Evolutionary conservation across 2,888 invertebrate species (phyloP), one percentile per base, ranked within the genome.

Genomic region (Tyria jacobaeae): DNA sequence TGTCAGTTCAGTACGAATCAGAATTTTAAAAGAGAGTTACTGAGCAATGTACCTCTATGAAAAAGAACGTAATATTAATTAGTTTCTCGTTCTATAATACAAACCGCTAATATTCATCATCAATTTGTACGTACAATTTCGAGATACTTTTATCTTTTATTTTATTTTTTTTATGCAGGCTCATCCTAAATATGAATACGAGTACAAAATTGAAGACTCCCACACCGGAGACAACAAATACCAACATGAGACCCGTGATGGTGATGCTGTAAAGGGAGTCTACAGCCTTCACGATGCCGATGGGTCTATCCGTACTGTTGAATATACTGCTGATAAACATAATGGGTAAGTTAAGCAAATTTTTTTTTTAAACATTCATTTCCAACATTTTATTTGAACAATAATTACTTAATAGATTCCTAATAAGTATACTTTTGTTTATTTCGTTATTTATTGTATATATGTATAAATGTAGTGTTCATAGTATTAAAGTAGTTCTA

Each of bases 251-350:
- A 79, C 86, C 39, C 89, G 92, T 53, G 94, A 94, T 81, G 96
- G 95, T 17, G 94, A 95, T 75, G 76, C 78, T 41, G 88, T 88
- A 63, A 91, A 94, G 80, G 96, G 96, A 48, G 94, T 94, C 71
- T 96, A 96, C 87, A 93, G 92, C 68, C 87, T 95, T 57, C 94
- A 94, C 71, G 95, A 95, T 75, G 91, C 95, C 55, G 94, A 94
- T 57, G 95, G 95, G 59, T 94, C 94, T 75, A 84, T 94, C 70
- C 90, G 95, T 71, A 94, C 93, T 49, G 95, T 95, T 37, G 90
- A 94, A 71, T 95, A 95, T 85, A 87, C 86, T 70, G 92, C 94
- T 52, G 94, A 94, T 79, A 89, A 92, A 64, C 91, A 94, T 78
- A 83, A 75, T 71, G 94, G 95, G 87, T 95, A 91, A 81, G 86